A percentile compares a stretch with the other conserved stretches of the same genome.
Conservation (phyloP, 2,888 invertebrate species). For the Melanargia galathea region DNA sequence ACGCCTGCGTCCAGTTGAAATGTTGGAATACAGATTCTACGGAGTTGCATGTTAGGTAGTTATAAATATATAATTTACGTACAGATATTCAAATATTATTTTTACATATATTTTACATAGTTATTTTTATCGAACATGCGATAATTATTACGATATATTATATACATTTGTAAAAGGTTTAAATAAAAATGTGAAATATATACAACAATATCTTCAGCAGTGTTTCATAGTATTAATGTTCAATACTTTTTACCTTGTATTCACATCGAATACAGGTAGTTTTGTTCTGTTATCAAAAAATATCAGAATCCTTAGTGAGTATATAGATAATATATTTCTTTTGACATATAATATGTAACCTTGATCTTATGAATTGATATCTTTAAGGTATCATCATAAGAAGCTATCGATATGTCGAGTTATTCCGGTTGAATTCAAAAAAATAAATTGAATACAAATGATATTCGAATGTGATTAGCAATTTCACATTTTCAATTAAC, state of each 20-base stretch:
- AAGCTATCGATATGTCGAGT: background rate
- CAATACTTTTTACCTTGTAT: no score
- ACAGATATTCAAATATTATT: no score
- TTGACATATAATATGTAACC: background rate
- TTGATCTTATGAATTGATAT: constrained; percentile 1
- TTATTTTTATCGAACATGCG: background rate
- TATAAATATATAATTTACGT: constrained; percentile 10
- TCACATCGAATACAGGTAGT: background rate
- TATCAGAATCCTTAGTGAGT: background rate
- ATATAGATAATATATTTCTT: background rate
- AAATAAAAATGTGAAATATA: constrained; percentile 1
- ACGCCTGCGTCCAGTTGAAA: constrained; percentile 25
- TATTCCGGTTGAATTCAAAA: background rate
- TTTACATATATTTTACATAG: constrained; percentile 1
- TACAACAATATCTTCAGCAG: no score
- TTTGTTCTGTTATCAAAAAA: background rate
- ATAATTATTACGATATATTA: background rate
- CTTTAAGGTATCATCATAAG: background rate
- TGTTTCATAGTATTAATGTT: no score
- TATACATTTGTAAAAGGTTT: background rate
- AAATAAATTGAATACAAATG: background rate
- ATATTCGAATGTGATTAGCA: background rate
- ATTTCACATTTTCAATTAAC: background rate
- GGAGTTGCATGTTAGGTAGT: constrained; percentile 37
- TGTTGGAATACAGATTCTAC: constrained; percentile 25